Evolutionary conservation across 2,797 vertebrate species (phyloP).

Genomic region (Micromesistius poutassou): DNA sequence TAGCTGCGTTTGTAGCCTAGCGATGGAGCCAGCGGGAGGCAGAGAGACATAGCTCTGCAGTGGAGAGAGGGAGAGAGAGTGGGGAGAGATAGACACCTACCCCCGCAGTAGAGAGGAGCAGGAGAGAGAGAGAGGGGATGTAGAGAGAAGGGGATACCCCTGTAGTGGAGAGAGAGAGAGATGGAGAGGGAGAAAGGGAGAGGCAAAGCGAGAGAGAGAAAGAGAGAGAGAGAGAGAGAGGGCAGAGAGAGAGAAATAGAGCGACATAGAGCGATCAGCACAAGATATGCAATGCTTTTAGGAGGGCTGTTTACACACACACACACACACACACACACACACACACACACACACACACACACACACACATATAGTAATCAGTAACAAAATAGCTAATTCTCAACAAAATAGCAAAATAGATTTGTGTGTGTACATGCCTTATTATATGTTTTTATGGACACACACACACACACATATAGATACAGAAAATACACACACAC

Average conservation of each 20-base stretch:
- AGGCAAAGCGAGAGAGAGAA: background rate
- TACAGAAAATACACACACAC: too few species aligned
- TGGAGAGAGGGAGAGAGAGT: slow-evolving; percentile 13
- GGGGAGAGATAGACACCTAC: slow-evolving; percentile 12
- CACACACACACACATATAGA: background rate
- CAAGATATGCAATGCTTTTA: background rate
- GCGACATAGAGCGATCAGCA: background rate
- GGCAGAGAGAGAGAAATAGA: slow-evolving; percentile 1
- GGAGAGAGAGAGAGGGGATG: background rate
- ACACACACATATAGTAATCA: background rate
- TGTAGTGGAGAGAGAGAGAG: background rate
- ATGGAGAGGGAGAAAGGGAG: background rate
- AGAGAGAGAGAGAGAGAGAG: background rate
- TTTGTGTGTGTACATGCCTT: too few species aligned
- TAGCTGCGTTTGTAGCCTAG: slow-evolving; percentile 70
- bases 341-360: slow-evolving; percentile 4
- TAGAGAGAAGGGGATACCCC: background rate
- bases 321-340: background rate
- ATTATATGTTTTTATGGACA: background rate
- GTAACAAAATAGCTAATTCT: background rate
- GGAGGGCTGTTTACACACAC: slow-evolving; percentile 8
- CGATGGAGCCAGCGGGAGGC: slow-evolving; percentile 52
- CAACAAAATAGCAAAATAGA: too few species aligned
- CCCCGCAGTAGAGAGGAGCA: slow-evolving; percentile 9
- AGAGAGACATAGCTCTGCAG: slow-evolving; percentile 33